Evolutionary conservation across 1,140 invertebrate genomes (phyloP).

Genomic region (Pissodes strobi): DNA sequence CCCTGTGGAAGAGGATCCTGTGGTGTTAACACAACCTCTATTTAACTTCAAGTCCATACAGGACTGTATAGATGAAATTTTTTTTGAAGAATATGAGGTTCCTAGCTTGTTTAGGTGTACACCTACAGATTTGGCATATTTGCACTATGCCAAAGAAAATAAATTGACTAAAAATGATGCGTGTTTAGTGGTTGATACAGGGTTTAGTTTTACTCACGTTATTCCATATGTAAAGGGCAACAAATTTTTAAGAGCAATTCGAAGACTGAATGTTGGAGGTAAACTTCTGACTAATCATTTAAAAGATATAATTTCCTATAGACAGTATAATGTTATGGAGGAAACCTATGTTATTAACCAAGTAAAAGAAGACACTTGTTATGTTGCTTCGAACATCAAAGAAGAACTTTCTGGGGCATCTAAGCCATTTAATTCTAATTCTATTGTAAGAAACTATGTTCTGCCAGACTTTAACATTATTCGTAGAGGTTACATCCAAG

Average conservation of each 20-base stretch:
- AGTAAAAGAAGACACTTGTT: slow-evolving; percentile 97
- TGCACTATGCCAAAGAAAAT: slow-evolving; percentile 43
- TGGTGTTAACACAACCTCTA: slow-evolving; percentile 92
- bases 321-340: slow-evolving; percentile 98
- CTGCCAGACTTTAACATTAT: slow-evolving; percentile 68
- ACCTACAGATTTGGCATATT: slow-evolving; percentile 70
- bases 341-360: slow-evolving; percentile 99
- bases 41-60: slow-evolving; percentile 93
- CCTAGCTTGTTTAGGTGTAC: slow-evolving; percentile 82
- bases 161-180: slow-evolving; percentile 31
- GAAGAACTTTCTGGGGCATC: slow-evolving; percentile 81
- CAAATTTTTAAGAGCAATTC: slow-evolving; percentile 72
- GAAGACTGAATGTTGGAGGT: slow-evolving; percentile 92
- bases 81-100: slow-evolving; percentile 98
- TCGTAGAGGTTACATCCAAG: slow-evolving; percentile 65
- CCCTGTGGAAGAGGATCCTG: slow-evolving; percentile 74
- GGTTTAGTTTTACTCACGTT: slow-evolving; percentile 81
- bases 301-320: slow-evolving; percentile 96
- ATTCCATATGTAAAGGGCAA: slow-evolving; percentile 92
- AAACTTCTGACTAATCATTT: slow-evolving; percentile 97
- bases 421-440: slow-evolving; percentile 60
- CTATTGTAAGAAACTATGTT: slow-evolving; percentile 87
- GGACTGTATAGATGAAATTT: slow-evolving; percentile 92
- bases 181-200: slow-evolving; percentile 90
- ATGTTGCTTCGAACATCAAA: slow-evolving; percentile 86